Conservation (phyloP, 2,797 vertebrate genomes). For the Diceros bicornis region DNA sequence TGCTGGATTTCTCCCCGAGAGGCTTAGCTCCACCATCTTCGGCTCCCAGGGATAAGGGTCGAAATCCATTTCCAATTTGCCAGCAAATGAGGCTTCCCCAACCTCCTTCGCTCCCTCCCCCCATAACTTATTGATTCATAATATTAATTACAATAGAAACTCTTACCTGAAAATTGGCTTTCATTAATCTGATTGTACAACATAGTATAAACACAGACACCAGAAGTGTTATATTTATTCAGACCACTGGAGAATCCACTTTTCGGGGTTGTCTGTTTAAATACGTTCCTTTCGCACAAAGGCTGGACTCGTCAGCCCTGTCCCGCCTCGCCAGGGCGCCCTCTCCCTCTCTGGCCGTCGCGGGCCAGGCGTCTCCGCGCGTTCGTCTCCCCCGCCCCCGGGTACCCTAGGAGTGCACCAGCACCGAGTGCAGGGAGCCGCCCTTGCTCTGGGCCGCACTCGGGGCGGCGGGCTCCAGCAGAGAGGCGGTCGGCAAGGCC, state of each 20-base stretch:
- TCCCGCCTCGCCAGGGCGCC: not conserved
- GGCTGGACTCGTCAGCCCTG: not conserved
- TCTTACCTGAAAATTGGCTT: slow-evolving; percentile 87
- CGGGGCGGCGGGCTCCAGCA: slow-evolving; percentile 91
- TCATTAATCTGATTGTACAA: slow-evolving; percentile 84
- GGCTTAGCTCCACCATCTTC: not conserved
- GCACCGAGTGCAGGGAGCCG: slow-evolving; percentile 92
- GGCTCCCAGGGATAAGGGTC: not conserved
- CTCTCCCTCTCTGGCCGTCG: not conserved
- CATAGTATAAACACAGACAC: slow-evolving; percentile 82
- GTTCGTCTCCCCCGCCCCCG: too few species aligned
- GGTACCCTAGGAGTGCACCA: slow-evolving; percentile 91
- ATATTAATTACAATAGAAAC: slow-evolving; percentile 80
- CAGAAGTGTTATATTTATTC: slow-evolving; percentile 52
- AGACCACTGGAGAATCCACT: slow-evolving; percentile 1
- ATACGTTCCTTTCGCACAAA: not conserved
- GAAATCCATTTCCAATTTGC: not conserved
- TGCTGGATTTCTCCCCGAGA: not conserved
- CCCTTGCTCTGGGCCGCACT: slow-evolving; percentile 92
- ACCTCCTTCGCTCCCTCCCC: not conserved
- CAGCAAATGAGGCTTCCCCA: not conserved
- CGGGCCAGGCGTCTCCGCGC: rapidly evolving
- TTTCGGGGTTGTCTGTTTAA: not conserved
- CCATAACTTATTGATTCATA: slow-evolving; percentile 37
- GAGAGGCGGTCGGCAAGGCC: slow-evolving; percentile 86